These are phyloP conservation scores for Eudyptes chrysolophus DNA, from an alignment of 2,113 vertebrate species.

Conservation along the genomic window DNA sequence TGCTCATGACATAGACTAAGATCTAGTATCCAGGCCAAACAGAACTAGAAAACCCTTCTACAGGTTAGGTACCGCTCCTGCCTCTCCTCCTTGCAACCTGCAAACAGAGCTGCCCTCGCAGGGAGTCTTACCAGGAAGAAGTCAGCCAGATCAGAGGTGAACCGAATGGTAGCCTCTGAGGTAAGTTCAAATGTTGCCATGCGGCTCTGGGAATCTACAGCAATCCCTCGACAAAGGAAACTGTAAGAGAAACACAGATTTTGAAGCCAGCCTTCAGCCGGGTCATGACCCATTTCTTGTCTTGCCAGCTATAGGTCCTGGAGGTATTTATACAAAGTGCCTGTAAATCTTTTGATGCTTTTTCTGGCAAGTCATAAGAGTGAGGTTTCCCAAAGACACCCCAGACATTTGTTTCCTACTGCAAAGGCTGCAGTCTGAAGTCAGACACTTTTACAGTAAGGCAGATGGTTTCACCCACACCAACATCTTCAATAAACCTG, in stretches of 20 bases:
- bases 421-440: not conserved
- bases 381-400: slow-evolving; percentile 25
- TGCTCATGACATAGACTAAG: not conserved
- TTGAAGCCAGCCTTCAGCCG: not conserved
- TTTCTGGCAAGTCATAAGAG: not conserved
- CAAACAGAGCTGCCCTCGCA: not conserved
- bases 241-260: slow-evolving; percentile 66
- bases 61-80: not conserved
- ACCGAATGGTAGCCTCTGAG: slow-evolving; percentile 77
- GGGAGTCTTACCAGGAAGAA: slow-evolving; percentile 87
- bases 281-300: not conserved
- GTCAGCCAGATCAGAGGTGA: slow-evolving; percentile 79
- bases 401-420: slow-evolving; percentile 13
- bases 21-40: not conserved
- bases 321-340: not conserved
- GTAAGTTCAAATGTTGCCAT: slow-evolving; percentile 80
- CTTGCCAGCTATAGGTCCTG: not conserved
- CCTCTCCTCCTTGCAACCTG: not conserved
- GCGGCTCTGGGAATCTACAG: slow-evolving; percentile 78
- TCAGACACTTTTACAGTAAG: not conserved
- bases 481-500: not conserved
- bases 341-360: not conserved
- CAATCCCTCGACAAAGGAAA: slow-evolving; percentile 87
- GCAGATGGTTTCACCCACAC: not conserved
- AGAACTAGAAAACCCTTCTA: not conserved